A percentile compares a stretch with the other conserved stretches of the same genome.
phyloP scores from a whole-genome alignment of 2,888 invertebrate species.

The Pterobdella sp. region DNA sequence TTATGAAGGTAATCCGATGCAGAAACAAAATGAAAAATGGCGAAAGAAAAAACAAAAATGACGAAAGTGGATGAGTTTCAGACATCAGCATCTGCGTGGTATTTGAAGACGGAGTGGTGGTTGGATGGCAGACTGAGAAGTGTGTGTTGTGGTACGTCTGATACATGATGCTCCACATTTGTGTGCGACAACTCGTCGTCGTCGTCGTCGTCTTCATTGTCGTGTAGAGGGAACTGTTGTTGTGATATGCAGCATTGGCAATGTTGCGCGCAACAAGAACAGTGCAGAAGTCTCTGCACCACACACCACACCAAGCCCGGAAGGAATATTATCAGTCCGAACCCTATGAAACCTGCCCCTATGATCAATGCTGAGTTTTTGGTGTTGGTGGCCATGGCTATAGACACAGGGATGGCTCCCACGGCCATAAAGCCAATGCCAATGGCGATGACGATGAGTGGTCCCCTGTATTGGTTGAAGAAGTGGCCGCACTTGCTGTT shows the following conservation, averaged over 20 bases:
- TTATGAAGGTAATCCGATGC: too few species aligned
- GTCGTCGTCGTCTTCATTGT: not conserved
- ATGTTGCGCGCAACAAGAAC: conserved; percentile 24
- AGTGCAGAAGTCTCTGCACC: conserved; percentile 22
- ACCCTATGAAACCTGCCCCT: conserved; percentile 38
- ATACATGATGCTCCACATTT: not conserved
- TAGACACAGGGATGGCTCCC: conserved; percentile 37
- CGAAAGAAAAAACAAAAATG: too few species aligned
- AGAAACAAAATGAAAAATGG: too few species aligned
- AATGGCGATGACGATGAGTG: conserved; percentile 35
- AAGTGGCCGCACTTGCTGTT: conserved; percentile 21
- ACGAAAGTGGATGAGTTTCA: not conserved
- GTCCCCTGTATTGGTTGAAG: conserved; percentile 33
- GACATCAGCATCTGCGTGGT: not conserved
- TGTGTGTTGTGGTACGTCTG: not conserved
- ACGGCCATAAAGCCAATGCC: conserved; percentile 37
- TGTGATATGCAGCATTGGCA: conserved; percentile 36
- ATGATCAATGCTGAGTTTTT: conserved; percentile 38
- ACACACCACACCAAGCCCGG: conserved; percentile 36
- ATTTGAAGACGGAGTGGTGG: not conserved
- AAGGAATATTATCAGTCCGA: conserved; percentile 37
- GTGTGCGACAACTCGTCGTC: not conserved
- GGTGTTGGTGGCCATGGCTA: conserved; percentile 36
- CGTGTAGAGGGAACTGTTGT: conserved; percentile 6
- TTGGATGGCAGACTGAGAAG: not conserved